These are phyloP conservation scores for Tragelaphus imberbis DNA, from an alignment of 2,113 vertebrate genomes.

Conservation along the genomic window DNA sequence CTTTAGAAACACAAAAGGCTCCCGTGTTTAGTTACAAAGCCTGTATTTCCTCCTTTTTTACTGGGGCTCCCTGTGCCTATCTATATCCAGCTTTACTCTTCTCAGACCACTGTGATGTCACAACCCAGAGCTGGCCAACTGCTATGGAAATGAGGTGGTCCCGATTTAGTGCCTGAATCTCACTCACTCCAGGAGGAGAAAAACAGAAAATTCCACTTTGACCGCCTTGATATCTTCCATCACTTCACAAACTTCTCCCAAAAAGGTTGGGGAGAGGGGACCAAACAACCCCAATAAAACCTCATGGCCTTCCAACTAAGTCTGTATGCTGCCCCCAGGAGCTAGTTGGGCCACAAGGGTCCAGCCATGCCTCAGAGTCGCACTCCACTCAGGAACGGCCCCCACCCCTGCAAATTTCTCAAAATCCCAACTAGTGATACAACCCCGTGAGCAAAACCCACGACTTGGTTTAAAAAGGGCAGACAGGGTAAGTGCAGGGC, in stretches of 20 bases:
- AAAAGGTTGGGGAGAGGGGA: background rate
- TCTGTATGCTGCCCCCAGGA: background rate
- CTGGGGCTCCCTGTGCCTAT: background rate
- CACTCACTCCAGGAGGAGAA: background rate
- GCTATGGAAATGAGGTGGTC: conserved; percentile 9
- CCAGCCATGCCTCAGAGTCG: background rate
- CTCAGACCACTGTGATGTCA: conserved; percentile 61
- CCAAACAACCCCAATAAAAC: background rate
- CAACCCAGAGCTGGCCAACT: background rate
- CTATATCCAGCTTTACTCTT: background rate
- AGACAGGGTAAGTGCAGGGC: background rate
- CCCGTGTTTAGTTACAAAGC: background rate
- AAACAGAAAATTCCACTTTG: background rate
- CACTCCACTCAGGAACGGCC: background rate
- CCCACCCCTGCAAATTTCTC: background rate
- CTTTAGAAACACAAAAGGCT: background rate
- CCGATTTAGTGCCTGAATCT: background rate
- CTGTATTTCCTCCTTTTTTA: background rate
- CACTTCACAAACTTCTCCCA: background rate
- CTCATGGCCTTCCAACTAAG: background rate
- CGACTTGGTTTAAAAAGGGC: no score
- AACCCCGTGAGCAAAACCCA: background rate
- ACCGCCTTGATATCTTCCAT: background rate
- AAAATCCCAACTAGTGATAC: background rate
- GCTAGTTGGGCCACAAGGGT: background rate